Evolutionary conservation across 2,113 vertebrate genomes (phyloP).

Genomic region (Aspidoscelis tigris): DNA sequence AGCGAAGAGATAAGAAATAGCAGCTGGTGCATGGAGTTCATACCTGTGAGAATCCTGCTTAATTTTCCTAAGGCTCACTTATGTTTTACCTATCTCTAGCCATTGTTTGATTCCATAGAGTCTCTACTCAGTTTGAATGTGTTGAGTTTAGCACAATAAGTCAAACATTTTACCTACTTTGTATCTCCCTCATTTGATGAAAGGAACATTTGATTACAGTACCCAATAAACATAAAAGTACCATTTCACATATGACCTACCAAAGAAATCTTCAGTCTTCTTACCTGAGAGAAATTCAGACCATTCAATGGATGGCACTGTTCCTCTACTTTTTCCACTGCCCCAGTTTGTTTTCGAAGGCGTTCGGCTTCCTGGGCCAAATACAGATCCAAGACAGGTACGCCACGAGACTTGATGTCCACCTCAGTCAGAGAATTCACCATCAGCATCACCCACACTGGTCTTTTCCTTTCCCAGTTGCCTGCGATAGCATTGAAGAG

Average conservation of each 20-base stretch:
- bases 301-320: constrained; percentile 91
- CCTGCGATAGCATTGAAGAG: constrained; percentile 91
- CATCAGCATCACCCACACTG: constrained; percentile 92
- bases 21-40: too few relatives aligned
- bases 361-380: constrained; percentile 89
- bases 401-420: constrained; percentile 84
- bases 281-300: constrained; percentile 91
- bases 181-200: not conserved
- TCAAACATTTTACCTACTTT: not conserved
- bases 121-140: too few relatives aligned
- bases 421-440: constrained; percentile 89
- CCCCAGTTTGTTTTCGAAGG: constrained; percentile 85
- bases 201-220: not conserved
- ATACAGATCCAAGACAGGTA: constrained; percentile 87
- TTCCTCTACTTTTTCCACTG: constrained; percentile 91
- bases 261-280: constrained; percentile 27
- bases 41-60: too few relatives aligned
- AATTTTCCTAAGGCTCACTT: too few relatives aligned
- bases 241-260: not conserved
- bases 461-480: constrained; percentile 90
- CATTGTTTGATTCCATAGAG: too few relatives aligned
- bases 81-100: too few relatives aligned
- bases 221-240: not conserved
- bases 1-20: too few relatives aligned
- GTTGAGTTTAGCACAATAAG: not conserved